Percentiles rank a stretch among this genome's conserved stretches.
Evolutionary conservation across 37 sponge, comb jelly and placozoan species (phyloP).

Genomic region (Bolinopsis microptera): DNA sequence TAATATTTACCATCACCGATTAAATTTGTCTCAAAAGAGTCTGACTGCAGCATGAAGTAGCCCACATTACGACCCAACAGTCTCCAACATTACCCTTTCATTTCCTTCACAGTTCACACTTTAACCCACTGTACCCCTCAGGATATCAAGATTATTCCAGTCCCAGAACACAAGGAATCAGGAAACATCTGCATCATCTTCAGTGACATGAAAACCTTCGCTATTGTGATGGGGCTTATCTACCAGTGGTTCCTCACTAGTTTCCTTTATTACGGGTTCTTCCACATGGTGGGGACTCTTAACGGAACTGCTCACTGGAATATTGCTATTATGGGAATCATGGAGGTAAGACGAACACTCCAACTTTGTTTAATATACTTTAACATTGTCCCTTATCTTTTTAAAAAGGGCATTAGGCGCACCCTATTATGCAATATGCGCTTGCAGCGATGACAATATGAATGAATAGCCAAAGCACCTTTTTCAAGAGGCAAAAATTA

Average conservation of each 20-base stretch:
- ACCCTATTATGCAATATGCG: too few relatives aligned
- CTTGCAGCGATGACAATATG: too few relatives aligned
- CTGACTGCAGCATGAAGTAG: too few relatives aligned
- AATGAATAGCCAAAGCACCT: too few relatives aligned
- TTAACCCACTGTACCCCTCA: not conserved
- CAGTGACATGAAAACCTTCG: not conserved
- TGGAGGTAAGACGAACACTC: constrained; percentile 31
- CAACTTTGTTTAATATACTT: too few relatives aligned
- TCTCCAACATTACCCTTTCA: too few relatives aligned
- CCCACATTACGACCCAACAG: too few relatives aligned
- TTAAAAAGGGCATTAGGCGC: too few relatives aligned
- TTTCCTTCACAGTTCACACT: too few relatives aligned
- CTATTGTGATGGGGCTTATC: not conserved
- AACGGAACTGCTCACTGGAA: constrained; percentile 60
- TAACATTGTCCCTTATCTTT: too few relatives aligned
- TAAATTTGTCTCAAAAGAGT: not conserved
- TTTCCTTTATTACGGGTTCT: constrained; percentile 55
- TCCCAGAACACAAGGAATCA: constrained; percentile 49
- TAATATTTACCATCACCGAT: not conserved
- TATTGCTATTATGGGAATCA: constrained; percentile 39
- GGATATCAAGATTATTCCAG: constrained; percentile 38
- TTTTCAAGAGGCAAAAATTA: too few relatives aligned
- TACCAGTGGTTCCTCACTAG: constrained; percentile 57
- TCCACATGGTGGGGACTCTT: constrained; percentile 43
- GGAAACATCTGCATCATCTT: constrained; percentile 52